Evolutionary conservation across 2,888 invertebrate genomes (phyloP), one percentile per base, ranked within the genome.

Genomic region (Ophion slaviceki): DNA sequence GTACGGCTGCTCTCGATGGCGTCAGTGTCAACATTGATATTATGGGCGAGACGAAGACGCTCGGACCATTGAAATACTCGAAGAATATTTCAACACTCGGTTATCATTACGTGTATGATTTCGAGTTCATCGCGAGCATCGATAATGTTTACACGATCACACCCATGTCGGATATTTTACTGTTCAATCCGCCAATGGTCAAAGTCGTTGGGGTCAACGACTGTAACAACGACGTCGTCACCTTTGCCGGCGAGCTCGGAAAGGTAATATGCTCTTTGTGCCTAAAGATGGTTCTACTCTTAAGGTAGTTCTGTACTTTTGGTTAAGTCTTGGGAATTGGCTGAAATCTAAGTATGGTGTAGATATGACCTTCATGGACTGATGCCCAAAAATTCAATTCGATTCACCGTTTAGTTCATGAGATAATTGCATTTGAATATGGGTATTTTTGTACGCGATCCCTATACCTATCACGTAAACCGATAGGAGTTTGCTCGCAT

Each of bases 121-220:
- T 95, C 82, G 92, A 94, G 40, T 93, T 95, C 70, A 90, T 91
- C 81, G 92, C 92, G 0, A 90, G 91, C 40, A 86, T 91, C 32
- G 93, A 93, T 40, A 90, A 90, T 20, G 88, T 91, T 2, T 95
- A 95, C 88, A 94, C 94, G 10, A 95, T 98, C 61, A 95, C 95
- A 0, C 97, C 97, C 0, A 94, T 95, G 80, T 98, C 98, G 0
- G 95, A 96, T 77, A 94, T 96, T 76, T 95, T 98, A 88, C 95
- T 98, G 87, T 97, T 98, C 93, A 95, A 95, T 83, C 96, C 97
- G 1, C 94, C 95, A 2, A 94, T 95, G 45, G 94, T 96, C 77
- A 95, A 95, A 78, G 93, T 97, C 59, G 95, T 95, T 2, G 96
- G 97, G 0, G 94, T 95, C 6, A 95, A 95, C 75, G 96, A 96